These are phyloP conservation scores for Teleiodes luculella DNA, from an alignment of 2,888 invertebrate genomes.

Conservation along the genomic window DNA sequence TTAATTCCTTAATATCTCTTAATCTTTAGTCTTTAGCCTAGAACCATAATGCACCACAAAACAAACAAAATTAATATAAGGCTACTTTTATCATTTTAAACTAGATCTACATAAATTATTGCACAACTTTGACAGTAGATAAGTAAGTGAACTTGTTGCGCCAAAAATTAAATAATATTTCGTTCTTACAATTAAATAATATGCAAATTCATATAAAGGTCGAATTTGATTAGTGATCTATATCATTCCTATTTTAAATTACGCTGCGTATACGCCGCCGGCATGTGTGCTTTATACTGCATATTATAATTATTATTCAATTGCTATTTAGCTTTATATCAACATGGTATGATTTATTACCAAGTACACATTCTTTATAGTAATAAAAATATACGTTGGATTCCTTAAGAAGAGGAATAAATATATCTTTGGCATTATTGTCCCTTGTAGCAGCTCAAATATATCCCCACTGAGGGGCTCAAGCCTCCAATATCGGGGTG, in stretches of 20 bases:
- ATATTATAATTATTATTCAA: constrained; percentile 15
- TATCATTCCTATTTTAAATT: constrained; percentile 7
- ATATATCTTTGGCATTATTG: too few species aligned
- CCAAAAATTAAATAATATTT: constrained; percentile 1
- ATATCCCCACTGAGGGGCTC: too few species aligned
- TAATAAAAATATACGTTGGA: not conserved
- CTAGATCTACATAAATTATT: too few species aligned
- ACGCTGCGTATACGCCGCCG: not conserved
- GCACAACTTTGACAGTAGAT: too few species aligned
- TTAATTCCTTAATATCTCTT: too few species aligned
- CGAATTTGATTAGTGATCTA: constrained; percentile 16
- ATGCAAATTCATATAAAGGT: constrained; percentile 16
- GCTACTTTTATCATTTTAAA: too few species aligned
- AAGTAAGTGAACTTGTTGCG: not conserved
- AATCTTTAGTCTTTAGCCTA: too few species aligned
- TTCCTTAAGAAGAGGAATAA: too few species aligned
- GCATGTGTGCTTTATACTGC: not conserved
- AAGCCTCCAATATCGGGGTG: too few species aligned
- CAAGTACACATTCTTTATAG: not conserved
- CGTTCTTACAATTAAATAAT: constrained; percentile 3
- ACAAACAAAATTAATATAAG: too few species aligned
- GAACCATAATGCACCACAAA: too few species aligned
- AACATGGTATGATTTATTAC: constrained; percentile 15
- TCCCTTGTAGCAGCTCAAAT: too few species aligned
- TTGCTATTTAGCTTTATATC: constrained; percentile 7